Conservation (phyloP, 2,113 vertebrate species). For the Podilymbus podiceps region DNA sequence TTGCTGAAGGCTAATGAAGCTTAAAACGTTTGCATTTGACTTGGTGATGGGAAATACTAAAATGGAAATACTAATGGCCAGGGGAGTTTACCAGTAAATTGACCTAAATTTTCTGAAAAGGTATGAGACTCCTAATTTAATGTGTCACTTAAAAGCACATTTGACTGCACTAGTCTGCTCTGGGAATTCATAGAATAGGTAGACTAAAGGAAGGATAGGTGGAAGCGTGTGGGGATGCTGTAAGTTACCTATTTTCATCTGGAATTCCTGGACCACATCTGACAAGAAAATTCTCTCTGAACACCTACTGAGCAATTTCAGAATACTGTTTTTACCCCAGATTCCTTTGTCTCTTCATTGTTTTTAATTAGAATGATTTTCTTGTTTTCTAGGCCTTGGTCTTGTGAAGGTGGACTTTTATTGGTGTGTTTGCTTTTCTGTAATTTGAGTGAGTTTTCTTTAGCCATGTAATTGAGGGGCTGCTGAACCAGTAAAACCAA, state of each 20-base stretch:
- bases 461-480: background rate
- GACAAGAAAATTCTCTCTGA: background rate
- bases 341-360: background rate
- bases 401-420: background rate
- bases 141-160: background rate
- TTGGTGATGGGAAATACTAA: background rate
- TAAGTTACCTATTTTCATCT: background rate
- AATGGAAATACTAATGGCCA: background rate
- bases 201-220: background rate
- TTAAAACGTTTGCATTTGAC: background rate
- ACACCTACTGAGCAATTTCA: background rate
- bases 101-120: background rate
- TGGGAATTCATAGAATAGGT: background rate
- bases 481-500: background rate
- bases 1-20: constrained; percentile 16
- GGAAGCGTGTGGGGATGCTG: background rate
- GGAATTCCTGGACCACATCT: background rate
- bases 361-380: background rate
- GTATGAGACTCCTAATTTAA: background rate
- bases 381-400: background rate
- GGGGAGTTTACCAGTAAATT: background rate
- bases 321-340: background rate
- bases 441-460: background rate
- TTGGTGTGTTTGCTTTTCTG: background rate
- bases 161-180: background rate